phyloP scores from a whole-genome alignment of 2,888 invertebrate species.

The Amphiduros pacificus region DNA sequence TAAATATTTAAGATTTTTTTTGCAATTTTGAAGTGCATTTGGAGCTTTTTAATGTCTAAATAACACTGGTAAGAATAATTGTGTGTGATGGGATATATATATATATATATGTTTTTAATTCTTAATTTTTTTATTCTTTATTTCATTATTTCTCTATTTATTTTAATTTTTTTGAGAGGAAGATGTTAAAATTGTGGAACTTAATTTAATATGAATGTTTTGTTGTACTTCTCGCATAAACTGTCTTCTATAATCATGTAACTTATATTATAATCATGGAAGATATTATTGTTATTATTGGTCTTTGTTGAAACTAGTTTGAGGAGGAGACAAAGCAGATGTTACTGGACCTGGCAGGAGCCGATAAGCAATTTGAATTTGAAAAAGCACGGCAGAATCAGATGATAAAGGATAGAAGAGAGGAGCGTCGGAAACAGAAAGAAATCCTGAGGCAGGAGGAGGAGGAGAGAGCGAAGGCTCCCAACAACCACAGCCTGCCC shows the following conservation, averaged over 20 bases:
- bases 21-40: too few species aligned
- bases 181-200: not conserved
- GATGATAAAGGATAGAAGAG: constrained; percentile 8
- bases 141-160: not conserved
- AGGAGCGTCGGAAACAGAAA: not conserved
- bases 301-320: not conserved
- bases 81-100: too few species aligned
- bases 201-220: too few species aligned
- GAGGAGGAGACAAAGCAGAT: constrained; percentile 3
- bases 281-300: not conserved
- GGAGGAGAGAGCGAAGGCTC: too few species aligned
- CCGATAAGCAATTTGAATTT: not conserved
- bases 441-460: too few species aligned
- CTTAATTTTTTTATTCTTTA: not conserved
- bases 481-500: too few species aligned
- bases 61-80: too few species aligned
- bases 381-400: constrained; percentile 7
- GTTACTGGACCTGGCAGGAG: constrained; percentile 1
- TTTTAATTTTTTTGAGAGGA: not conserved
- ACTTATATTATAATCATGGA: not conserved
- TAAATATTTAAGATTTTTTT: too few species aligned
- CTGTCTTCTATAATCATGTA: too few species aligned
- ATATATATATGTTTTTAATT: too few species aligned
- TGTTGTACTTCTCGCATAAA: too few species aligned
- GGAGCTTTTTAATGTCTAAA: too few species aligned